Percentiles rank a stretch among this genome's conserved stretches.
Evolutionary conservation across 2,888 invertebrate genomes (phyloP).

Genomic region (Podabrus alpinus): DNA sequence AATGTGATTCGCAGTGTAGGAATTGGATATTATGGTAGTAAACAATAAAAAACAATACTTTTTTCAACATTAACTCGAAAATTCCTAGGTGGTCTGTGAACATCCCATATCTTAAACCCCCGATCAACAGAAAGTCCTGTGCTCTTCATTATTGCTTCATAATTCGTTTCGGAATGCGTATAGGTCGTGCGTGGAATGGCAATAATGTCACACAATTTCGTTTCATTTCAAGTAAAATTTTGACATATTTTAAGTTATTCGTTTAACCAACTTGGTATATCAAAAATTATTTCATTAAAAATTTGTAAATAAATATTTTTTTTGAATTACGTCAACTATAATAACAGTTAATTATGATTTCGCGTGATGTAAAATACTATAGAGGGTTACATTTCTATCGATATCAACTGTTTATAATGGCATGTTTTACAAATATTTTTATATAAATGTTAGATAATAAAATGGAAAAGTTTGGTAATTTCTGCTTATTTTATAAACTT

Average conservation of each 20-base stretch:
- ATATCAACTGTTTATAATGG: background rate
- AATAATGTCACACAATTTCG: conserved; percentile 36
- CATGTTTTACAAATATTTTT: background rate
- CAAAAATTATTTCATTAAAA: background rate
- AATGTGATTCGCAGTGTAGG: too few species aligned
- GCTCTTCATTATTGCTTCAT: conserved; percentile 55
- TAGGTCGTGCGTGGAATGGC: conserved; percentile 50
- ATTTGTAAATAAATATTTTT: background rate
- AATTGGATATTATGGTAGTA: background rate
- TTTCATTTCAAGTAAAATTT: conserved; percentile 12
- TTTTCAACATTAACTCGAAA: conserved; percentile 7
- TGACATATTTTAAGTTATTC: background rate
- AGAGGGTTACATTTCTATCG: background rate
- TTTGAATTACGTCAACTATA: background rate
- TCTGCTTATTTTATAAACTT: background rate
- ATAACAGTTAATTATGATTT: background rate
- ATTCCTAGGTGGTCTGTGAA: conserved; percentile 47
- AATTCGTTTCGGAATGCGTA: conserved; percentile 51
- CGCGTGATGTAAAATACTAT: background rate
- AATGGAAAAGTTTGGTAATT: background rate
- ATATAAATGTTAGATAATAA: background rate
- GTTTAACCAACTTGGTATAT: background rate
- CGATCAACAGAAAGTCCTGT: conserved; percentile 45
- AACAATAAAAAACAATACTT: background rate
- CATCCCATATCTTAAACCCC: conserved; percentile 45